phyloP scores from a whole-genome alignment of 2,113 vertebrate genomes.

The Prietella phreatophila region DNA sequence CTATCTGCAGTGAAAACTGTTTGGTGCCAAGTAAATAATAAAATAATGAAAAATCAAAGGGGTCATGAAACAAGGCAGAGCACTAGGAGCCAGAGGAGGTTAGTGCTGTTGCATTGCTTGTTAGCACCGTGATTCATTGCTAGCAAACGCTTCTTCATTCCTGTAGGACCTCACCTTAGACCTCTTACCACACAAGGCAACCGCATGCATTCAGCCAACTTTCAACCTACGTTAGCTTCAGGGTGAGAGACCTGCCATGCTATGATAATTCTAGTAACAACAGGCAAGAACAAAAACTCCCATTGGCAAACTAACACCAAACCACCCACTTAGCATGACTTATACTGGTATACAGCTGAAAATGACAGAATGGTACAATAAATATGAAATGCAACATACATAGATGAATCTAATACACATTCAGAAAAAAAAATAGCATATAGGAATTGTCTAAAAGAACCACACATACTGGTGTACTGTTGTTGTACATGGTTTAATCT shows the following conservation, averaged over 20 bases:
- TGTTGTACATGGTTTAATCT: neutral
- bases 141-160: constrained; percentile 35
- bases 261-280: constrained; percentile 54
- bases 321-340: constrained; percentile 64
- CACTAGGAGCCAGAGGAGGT: constrained; percentile 43
- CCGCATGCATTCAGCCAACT: constrained; percentile 46
- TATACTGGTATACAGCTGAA: constrained; percentile 33
- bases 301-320: constrained; percentile 44
- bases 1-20: neutral
- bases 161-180: constrained; percentile 57
- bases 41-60: constrained; percentile 67
- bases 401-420: neutral
- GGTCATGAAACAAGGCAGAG: constrained; percentile 48
- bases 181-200: constrained; percentile 41
- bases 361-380: constrained; percentile 9
- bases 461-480: neutral
- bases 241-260: constrained; percentile 52
- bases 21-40: constrained; percentile 53
- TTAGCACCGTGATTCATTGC: constrained; percentile 50
- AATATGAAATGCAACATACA: neutral
- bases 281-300: constrained; percentile 50
- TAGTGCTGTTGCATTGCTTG: constrained; percentile 51
- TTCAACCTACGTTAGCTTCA: constrained; percentile 49
- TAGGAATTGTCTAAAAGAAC: neutral
- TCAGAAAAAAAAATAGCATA: neutral